A percentile compares a stretch with the other conserved stretches of the same genome.
Evolutionary conservation across 1,140 invertebrate genomes (phyloP).

Genomic region (Ostrea denselamellosa): DNA sequence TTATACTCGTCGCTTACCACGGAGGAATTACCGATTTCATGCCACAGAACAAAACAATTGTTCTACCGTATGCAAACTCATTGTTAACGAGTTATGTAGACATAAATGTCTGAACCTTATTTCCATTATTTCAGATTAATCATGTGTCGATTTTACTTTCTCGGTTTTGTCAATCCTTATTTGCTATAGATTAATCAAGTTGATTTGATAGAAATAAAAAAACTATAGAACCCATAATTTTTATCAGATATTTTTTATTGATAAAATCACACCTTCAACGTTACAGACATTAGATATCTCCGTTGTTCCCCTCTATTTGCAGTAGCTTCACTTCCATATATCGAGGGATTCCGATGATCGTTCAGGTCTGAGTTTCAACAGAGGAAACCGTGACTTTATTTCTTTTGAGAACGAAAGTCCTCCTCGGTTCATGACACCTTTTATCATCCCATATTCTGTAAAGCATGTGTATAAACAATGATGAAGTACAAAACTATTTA

Average conservation of each 20-base stretch:
- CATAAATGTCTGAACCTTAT: not conserved
- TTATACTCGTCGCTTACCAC: not conserved
- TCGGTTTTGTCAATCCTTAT: not conserved
- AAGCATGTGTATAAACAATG: too few species aligned
- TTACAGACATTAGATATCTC: not conserved
- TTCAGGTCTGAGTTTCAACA: constrained; percentile 9
- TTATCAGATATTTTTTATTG: not conserved
- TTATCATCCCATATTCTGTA: not conserved
- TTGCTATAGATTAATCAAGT: not conserved
- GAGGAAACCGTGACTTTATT: not conserved
- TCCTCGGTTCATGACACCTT: not conserved
- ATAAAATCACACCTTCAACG: not conserved
- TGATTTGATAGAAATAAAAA: not conserved
- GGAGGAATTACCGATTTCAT: not conserved
- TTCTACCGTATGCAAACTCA: not conserved
- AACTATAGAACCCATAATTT: not conserved
- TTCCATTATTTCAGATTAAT: not conserved
- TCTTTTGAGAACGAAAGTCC: not conserved
- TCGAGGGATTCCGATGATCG: not conserved
- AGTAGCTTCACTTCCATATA: not conserved
- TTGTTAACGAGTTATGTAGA: not conserved
- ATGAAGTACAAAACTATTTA: too few species aligned
- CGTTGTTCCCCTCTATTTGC: not conserved
- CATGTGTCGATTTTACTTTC: not conserved
- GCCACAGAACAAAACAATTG: not conserved